Evolutionary conservation across 2,888 invertebrate species (phyloP).

Genomic region (Plagodis pulveraria): DNA sequence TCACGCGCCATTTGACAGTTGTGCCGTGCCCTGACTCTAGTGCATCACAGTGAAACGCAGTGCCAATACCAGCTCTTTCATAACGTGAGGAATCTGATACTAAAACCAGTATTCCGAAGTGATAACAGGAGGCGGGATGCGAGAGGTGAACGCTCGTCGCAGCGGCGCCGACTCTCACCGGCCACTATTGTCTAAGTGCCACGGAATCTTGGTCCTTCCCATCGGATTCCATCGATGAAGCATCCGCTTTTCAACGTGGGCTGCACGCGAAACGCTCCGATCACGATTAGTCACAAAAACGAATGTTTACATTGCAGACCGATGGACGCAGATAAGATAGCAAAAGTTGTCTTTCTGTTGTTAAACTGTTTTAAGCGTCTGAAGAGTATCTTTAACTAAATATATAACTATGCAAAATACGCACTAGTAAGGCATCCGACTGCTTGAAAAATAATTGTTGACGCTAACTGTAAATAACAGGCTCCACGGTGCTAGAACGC

Average conservation of each 20-base stretch:
- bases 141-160: constrained; percentile 83
- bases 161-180: constrained; percentile 83
- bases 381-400: constrained; percentile 41
- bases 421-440: constrained; percentile 45
- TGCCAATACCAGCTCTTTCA: constrained; percentile 60
- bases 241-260: constrained; percentile 73
- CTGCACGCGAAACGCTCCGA: constrained; percentile 69
- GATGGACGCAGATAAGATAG: constrained; percentile 71
- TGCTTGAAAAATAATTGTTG: constrained; percentile 54
- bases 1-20: constrained; percentile 80
- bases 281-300: constrained; percentile 60
- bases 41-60: constrained; percentile 70
- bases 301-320: constrained; percentile 60
- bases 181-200: constrained; percentile 82
- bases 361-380: constrained; percentile 37
- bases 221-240: constrained; percentile 78
- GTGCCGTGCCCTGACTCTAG: constrained; percentile 72
- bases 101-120: constrained; percentile 52
- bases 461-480: constrained; percentile 61
- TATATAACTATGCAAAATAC: constrained; percentile 50
- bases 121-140: constrained; percentile 69
- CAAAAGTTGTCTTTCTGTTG: constrained; percentile 45
- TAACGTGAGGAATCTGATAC: constrained; percentile 57
- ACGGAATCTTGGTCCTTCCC: constrained; percentile 83
- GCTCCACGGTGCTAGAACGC: constrained; percentile 41